Base-by-base conservation (phyloP, 2,797 vertebrate genomes). In the Ataeniobius toweri region DNA sequence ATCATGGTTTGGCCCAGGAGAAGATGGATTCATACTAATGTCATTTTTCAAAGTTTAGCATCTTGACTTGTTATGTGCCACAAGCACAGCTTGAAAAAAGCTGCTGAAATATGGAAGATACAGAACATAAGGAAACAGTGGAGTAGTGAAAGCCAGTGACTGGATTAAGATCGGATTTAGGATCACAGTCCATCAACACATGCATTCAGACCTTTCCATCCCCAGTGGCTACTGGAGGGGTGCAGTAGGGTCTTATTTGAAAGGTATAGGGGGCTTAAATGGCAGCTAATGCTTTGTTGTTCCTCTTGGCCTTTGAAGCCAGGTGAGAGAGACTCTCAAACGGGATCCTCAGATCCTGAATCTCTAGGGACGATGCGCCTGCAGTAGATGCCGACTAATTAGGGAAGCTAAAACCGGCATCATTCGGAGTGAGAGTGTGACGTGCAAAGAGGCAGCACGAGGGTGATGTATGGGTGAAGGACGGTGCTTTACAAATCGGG, bases 1-100 rank as follows among this genome's bases (percentile, higher is more conserved):
- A 93, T 96, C 95, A 94, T 50, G 28, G 82, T 69, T 71, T 89
- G 89, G 89, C 90, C 82, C 90, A 84, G 92, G 85, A 76, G 89
- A 87, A 94, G 93, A 94, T 94, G 91, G 95, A 94, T 95, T 94
- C 89, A 84, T 91, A 93, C 91, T 93, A 91, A 88, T 93, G 95
- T 94, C 92, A 93, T 84, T 72, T 39, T 89, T 88, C 86, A 80
- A 76, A 92, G 91, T 91, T 95, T 94, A 93, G 91, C 91, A 92
- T 91, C 93, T 94, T 92, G 87, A 92, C 91, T 90, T 88, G 91
- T 93, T 94, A 93, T 94, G 86, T 75, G 80, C 85, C 86, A 76
- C 82, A 46, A 63, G 72, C 86, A 18, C 24, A 75, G 50, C 50
- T n/a, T 71, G 86, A 88, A 80, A 84, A 76, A 3, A 12, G 10